Percentiles rank a stretch among this genome's conserved stretches.
Evolutionary conservation across 1,140 invertebrate species (phyloP).

Genomic region (Pseudomyrmex cubaensis): DNA sequence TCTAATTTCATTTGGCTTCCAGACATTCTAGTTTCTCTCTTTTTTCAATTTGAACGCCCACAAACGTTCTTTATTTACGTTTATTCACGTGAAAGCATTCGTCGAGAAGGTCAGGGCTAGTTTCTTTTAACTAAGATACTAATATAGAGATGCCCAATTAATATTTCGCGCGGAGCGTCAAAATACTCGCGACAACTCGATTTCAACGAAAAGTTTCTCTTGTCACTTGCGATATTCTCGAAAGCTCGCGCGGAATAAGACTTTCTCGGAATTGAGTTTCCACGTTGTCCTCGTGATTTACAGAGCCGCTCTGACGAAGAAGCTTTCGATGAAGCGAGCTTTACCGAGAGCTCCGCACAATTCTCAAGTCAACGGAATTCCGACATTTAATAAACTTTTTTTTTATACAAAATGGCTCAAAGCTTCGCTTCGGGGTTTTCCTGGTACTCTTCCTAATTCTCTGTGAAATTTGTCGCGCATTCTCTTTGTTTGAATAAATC

Average conservation of each 20-base stretch:
- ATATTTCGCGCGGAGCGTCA: conserved; percentile 16
- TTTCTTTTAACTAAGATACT: conserved; percentile 8
- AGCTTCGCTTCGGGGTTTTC: background rate
- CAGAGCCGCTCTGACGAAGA: conserved; percentile 6
- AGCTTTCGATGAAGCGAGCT: conserved; percentile 1
- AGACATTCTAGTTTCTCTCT: conserved; percentile 28
- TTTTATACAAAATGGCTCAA: too few relatives aligned
- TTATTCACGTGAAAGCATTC: conserved; percentile 14
- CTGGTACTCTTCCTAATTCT: background rate
- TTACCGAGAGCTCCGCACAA: background rate
- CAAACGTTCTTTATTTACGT: conserved; percentile 34
- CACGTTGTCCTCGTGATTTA: conserved; percentile 26
- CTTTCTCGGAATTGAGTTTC: conserved; percentile 20
- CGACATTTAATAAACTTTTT: conserved; percentile 6
- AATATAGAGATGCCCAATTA: conserved; percentile 39
- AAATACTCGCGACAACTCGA: conserved; percentile 25
- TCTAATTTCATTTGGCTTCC: conserved; percentile 14
- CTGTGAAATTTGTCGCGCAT: background rate
- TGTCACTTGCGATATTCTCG: conserved; percentile 10
- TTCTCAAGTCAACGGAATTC: conserved; percentile 18
- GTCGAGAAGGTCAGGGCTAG: conserved; percentile 29
- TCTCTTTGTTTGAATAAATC: background rate
- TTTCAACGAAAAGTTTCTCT: conserved; percentile 8
- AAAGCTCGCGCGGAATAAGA: conserved; percentile 1
- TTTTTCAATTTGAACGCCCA: background rate